Percentiles rank a stretch among this genome's conserved stretches.
Evolutionary conservation across 2,113 vertebrate genomes (phyloP).

Genomic region (Malurus melanocephalus): DNA sequence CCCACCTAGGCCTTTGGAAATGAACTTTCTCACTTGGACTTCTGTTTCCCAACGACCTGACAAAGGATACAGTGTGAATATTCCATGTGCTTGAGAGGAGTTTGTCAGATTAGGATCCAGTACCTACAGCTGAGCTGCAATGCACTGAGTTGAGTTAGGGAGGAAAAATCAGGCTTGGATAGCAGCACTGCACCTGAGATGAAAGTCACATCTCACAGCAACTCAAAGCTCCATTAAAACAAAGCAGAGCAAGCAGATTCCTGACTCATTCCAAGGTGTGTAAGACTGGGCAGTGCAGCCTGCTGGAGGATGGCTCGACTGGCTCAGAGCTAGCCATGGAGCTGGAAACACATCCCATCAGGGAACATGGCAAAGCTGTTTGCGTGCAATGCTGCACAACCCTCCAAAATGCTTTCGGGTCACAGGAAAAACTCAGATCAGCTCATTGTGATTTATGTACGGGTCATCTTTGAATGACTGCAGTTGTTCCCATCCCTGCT

Average conservation of each 20-base stretch:
- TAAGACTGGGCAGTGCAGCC: neutral
- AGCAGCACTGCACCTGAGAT: neutral
- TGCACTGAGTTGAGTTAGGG: neutral
- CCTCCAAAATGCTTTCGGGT: neutral
- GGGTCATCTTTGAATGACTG: neutral
- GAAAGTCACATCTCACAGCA: neutral
- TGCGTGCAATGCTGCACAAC: accelerated
- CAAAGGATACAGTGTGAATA: neutral
- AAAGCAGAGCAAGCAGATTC: neutral
- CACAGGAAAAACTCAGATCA: neutral
- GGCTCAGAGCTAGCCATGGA: neutral
- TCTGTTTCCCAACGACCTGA: accelerated
- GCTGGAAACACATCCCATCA: neutral
- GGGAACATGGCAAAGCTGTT: neutral
- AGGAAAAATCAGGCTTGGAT: neutral
- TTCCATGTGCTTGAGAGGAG: neutral
- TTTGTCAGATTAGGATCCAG: neutral
- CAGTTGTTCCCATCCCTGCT: neutral
- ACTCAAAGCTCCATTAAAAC: neutral
- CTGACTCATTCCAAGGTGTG: accelerated
- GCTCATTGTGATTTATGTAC: accelerated
- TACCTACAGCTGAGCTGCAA: neutral
- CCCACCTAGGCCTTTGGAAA: neutral
- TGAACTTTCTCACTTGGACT: accelerated
- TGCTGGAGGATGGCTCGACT: neutral